phyloP scores from a whole-genome alignment of 2,888 invertebrate genomes.

The Cactoblastis cactorum region DNA sequence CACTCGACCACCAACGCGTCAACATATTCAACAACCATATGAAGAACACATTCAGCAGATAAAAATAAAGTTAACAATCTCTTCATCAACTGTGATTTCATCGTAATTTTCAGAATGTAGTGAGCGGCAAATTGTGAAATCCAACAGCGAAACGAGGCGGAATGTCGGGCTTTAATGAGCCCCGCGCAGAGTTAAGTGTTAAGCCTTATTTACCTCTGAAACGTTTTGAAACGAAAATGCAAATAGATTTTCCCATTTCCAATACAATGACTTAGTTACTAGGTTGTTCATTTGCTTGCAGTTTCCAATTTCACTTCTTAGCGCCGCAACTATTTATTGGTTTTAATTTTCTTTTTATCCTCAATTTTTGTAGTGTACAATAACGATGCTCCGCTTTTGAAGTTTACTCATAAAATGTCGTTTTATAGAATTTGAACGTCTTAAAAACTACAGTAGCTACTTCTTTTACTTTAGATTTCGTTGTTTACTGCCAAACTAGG shows the following conservation, averaged over 20 bases:
- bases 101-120: conserved; percentile 25
- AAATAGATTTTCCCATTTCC: conserved; percentile 41
- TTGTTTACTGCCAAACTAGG: neutral
- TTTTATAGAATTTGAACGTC: neutral
- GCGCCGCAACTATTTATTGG: conserved; percentile 24
- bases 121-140: conserved; percentile 28
- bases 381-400: neutral
- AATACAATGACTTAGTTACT: conserved; percentile 29
- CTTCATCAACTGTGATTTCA: neutral
- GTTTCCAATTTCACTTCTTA: conserved; percentile 25
- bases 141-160: conserved; percentile 33
- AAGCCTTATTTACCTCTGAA: conserved; percentile 41
- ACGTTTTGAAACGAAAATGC: conserved; percentile 36
- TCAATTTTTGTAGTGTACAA: neutral
- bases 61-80: neutral
- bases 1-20: no score
- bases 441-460: no score
- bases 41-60: neutral
- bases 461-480: neutral
- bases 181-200: conserved; percentile 32
- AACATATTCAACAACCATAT: no score
- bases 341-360: conserved; percentile 5
- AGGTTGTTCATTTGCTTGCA: conserved; percentile 22
- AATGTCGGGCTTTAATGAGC: conserved; percentile 36
- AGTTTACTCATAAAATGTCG: no score